Evolutionary conservation across 2,797 vertebrate genomes (phyloP).

Genomic region (Dallia pectoralis): DNA sequence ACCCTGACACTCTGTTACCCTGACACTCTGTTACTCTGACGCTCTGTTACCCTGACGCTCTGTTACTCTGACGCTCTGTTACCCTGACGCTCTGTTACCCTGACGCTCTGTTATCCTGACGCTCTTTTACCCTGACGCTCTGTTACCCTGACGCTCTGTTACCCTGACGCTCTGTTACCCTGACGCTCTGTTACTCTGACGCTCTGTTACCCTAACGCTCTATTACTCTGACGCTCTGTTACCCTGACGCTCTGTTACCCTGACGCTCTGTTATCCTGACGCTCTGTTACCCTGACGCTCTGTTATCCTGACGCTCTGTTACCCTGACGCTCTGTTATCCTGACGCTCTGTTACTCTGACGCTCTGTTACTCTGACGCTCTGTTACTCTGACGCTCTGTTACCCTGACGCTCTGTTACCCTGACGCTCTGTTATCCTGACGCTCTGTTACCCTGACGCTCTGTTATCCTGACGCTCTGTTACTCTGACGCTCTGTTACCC

Average conservation of each 20-base stretch:
- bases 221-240: slow-evolving; percentile 50
- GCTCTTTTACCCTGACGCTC: slow-evolving; percentile 56
- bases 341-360: slow-evolving; percentile 60
- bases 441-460: slow-evolving; percentile 38
- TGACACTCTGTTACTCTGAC: slow-evolving; percentile 60
- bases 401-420: slow-evolving; percentile 51
- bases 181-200: slow-evolving; percentile 60
- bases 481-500: slow-evolving; percentile 51
- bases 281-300: slow-evolving; percentile 38
- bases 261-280: too few species aligned
- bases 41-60: slow-evolving; percentile 56
- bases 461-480: slow-evolving; percentile 61
- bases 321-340: too few species aligned
- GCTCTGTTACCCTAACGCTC: slow-evolving; percentile 56
- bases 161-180: slow-evolving; percentile 52
- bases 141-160: slow-evolving; percentile 50
- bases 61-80: slow-evolving; percentile 50
- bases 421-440: too few species aligned
- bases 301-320: slow-evolving; percentile 61
- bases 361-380: slow-evolving; percentile 56
- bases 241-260: slow-evolving; percentile 51
- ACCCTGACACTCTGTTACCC: slow-evolving; percentile 52
- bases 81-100: slow-evolving; percentile 51
- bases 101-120: too few species aligned
- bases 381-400: slow-evolving; percentile 50